Conservation (phyloP, 1,140 invertebrate species). For the Euura saliciscinereae region DNA sequence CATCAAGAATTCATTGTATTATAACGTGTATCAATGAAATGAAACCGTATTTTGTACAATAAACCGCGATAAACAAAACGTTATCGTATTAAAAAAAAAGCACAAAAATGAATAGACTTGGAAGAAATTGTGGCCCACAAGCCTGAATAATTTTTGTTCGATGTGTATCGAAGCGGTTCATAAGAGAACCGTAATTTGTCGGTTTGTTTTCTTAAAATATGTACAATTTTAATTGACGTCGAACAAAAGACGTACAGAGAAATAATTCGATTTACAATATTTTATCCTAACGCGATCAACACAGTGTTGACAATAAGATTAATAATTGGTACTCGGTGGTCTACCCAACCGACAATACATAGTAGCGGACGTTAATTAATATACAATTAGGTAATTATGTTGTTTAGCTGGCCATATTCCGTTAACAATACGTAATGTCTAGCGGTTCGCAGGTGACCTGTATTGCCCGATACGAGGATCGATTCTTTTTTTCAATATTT, state of each 20-base stretch:
- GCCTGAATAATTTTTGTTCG: neutral
- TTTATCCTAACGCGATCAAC: neutral
- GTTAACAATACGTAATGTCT: neutral
- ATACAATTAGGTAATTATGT: neutral
- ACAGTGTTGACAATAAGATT: neutral
- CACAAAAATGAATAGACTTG: neutral
- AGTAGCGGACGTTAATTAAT: neutral
- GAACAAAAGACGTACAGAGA: neutral
- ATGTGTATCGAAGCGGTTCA: constrained; percentile 10
- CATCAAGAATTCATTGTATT: neutral
- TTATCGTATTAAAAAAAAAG: too few relatives aligned
- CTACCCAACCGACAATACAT: neutral
- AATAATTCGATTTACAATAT: constrained; percentile 6
- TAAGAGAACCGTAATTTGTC: neutral
- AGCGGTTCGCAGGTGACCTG: neutral
- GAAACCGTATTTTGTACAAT: neutral
- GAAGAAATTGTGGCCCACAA: neutral
- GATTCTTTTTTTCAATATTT: too few relatives aligned
- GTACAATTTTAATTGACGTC: neutral
- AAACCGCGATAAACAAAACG: neutral
- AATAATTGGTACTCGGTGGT: neutral
- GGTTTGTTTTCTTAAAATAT: neutral
- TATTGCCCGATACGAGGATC: neutral
- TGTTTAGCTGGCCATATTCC: neutral
- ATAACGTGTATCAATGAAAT: neutral